phyloP scores from a whole-genome alignment of 2,113 vertebrate species.

The Ciconia boyciana region DNA sequence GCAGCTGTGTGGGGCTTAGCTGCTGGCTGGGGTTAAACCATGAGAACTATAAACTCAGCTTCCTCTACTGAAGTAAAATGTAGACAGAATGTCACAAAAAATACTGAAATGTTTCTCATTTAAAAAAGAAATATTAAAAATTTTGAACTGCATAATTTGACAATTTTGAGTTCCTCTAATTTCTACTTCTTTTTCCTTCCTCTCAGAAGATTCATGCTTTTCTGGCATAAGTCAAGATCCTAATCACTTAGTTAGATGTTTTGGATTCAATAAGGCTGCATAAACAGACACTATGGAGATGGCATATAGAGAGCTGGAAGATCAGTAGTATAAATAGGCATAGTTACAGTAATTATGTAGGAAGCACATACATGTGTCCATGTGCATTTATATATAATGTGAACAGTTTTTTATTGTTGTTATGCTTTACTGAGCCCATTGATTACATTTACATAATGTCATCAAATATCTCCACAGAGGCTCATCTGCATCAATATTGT shows the following conservation, averaged over 20 bases:
- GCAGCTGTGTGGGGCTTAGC: too few species aligned
- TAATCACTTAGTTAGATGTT: not conserved
- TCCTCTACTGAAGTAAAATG: not conserved
- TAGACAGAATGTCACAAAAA: not conserved
- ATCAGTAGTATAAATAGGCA: not conserved
- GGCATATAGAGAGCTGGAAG: not conserved
- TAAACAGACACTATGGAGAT: not conserved
- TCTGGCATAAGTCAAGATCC: not conserved
- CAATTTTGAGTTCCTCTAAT: not conserved
- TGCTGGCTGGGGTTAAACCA: too few species aligned
- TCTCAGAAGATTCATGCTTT: not conserved
- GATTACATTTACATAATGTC: conserved; percentile 58
- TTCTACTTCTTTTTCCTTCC: not conserved
- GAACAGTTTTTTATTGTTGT: conserved; percentile 40
- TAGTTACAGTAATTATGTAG: conserved; percentile 27
- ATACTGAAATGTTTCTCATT: not conserved
- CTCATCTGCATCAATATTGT: conserved; percentile 46
- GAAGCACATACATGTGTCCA: not conserved
- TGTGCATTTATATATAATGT: not conserved
- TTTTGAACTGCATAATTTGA: not conserved
- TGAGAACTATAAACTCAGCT: not conserved
- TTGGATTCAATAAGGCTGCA: not conserved
- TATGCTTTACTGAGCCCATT: conserved; percentile 39
- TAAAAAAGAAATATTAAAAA: not conserved
- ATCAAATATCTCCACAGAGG: conserved; percentile 36